Percentiles rank a stretch among this genome's conserved stretches.
phyloP scores from a whole-genome alignment of 2,797 vertebrate species.

The Karalla daura region DNA sequence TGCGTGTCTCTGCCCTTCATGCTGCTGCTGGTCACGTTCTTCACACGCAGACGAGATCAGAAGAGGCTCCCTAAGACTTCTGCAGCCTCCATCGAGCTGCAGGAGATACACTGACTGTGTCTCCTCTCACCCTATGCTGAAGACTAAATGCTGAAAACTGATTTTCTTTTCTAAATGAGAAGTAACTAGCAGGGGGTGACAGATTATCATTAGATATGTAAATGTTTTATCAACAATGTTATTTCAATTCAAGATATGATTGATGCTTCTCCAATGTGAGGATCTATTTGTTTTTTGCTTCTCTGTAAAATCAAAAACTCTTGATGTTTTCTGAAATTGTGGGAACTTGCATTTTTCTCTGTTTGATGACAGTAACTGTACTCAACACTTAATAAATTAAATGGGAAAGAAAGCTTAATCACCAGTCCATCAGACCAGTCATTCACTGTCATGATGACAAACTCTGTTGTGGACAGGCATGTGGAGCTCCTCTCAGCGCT shows the following conservation, averaged over 20 bases:
- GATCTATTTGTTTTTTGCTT: background rate
- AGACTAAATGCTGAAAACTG: background rate
- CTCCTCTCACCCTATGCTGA: background rate
- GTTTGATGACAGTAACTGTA: no score
- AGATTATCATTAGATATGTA: background rate
- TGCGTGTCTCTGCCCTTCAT: constrained; percentile 51
- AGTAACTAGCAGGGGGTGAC: background rate
- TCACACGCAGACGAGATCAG: constrained; percentile 3
- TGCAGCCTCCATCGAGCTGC: constrained; percentile 14
- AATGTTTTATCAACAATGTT: background rate
- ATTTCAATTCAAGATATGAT: background rate
- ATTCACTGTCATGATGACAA: no score
- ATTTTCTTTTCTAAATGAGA: background rate
- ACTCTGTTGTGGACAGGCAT: no score
- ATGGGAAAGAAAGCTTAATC: no score
- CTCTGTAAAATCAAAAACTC: no score
- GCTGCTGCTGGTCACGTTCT: constrained; percentile 42
- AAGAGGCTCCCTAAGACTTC: background rate
- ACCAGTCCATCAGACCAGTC: no score
- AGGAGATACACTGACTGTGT: background rate
- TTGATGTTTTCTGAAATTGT: no score
- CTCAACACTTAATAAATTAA: no score
- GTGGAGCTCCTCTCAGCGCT: no score
- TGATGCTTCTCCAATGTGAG: background rate
- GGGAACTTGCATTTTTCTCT: no score